These are phyloP conservation scores for Podarcis siculus DNA, from an alignment of 2,797 vertebrate species.

Conservation along the genomic window DNA sequence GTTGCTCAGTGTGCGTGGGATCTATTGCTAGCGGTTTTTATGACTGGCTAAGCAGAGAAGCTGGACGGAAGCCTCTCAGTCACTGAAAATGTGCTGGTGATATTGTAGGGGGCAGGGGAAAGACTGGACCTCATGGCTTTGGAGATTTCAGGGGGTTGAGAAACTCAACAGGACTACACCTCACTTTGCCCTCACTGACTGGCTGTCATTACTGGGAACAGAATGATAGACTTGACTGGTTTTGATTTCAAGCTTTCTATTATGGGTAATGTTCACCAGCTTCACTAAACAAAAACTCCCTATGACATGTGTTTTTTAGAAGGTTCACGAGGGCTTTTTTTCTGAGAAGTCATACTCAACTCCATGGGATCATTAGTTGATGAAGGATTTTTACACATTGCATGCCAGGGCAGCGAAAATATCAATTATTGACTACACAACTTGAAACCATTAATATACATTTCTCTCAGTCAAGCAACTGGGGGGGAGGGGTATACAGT, in stretches of 20 bases:
- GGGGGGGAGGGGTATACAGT: neutral
- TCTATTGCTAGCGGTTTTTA: no score
- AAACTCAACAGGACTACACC: no score
- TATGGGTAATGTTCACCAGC: neutral
- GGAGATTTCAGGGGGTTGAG: no score
- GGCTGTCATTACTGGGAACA: neutral
- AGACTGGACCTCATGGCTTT: no score
- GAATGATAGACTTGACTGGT: neutral
- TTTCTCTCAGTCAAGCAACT: neutral
- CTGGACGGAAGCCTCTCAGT: no score
- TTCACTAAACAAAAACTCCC: neutral
- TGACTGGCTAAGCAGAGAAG: no score
- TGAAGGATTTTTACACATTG: neutral
- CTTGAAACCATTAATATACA: slow-evolving; percentile 21
- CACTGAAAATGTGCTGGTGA: no score
- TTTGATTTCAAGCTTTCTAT: neutral
- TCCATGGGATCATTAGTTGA: neutral
- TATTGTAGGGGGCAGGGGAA: no score
- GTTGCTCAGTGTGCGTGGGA: no score
- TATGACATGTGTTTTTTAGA: neutral
- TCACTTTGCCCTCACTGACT: neutral
- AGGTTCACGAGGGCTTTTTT: neutral
- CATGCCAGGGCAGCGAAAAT: neutral
- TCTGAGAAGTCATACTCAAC: neutral
- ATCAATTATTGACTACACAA: slow-evolving; percentile 1